These are phyloP conservation scores for Tychaedon coryphoeus DNA, from an alignment of 2,113 vertebrate species.

Conservation along the genomic window DNA sequence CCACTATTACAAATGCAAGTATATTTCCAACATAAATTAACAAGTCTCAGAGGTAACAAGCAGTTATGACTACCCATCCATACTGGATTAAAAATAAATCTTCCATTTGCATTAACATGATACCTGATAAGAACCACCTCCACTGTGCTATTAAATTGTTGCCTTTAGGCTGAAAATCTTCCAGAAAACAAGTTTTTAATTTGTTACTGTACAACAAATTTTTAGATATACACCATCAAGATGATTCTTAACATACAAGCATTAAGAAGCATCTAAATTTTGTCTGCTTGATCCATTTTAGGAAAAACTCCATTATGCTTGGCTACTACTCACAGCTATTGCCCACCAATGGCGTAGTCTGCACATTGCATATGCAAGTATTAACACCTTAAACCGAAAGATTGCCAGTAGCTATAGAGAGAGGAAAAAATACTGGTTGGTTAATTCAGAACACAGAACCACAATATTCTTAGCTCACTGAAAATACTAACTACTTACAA, in stretches of 20 bases:
- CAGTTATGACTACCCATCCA: not conserved
- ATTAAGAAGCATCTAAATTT: not conserved
- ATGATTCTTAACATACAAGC: not conserved
- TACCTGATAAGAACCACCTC: not conserved
- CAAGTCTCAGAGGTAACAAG: not conserved
- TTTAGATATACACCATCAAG: not conserved
- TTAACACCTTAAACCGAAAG: slow-evolving; percentile 90
- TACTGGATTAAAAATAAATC: not conserved
- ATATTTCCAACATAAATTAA: not conserved
- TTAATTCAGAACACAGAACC: slow-evolving; percentile 50
- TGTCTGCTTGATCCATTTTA: not conserved
- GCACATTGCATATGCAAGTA: slow-evolving; percentile 92
- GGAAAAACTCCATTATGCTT: not conserved
- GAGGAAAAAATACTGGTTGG: slow-evolving; percentile 38
- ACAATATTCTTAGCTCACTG: not conserved
- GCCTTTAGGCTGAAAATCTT: not conserved
- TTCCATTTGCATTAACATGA: not conserved
- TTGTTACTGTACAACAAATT: not conserved
- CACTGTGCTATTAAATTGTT: not conserved
- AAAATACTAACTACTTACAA: not conserved
- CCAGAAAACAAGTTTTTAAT: not conserved
- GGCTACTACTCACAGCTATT: slow-evolving; percentile 85
- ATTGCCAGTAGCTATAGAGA: slow-evolving; percentile 86
- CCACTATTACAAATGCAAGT: not conserved
- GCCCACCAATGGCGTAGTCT: slow-evolving; percentile 95